These are phyloP conservation scores for Oceanites oceanicus DNA, from an alignment of 2,113 vertebrate species.

Conservation along the genomic window DNA sequence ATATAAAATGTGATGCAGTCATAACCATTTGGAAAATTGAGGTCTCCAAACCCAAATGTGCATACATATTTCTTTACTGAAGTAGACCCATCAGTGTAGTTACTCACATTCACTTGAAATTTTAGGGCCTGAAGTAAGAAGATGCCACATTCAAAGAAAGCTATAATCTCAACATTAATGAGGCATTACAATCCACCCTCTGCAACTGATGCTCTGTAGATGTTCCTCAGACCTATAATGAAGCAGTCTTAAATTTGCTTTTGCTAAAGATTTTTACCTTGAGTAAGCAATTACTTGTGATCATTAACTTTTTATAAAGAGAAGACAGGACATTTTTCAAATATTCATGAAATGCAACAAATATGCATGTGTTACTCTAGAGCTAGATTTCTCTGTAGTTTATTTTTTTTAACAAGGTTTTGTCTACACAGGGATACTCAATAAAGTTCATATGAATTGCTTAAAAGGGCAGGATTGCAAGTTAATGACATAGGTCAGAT, in stretches of 20 bases:
- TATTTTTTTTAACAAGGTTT: neutral
- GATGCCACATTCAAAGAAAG: neutral
- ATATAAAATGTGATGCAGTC: neutral
- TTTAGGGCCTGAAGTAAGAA: neutral
- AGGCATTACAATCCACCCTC: neutral
- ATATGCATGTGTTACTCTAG: neutral
- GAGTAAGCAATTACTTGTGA: constrained; percentile 24
- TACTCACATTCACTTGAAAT: neutral
- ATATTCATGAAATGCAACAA: neutral
- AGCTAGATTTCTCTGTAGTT: neutral
- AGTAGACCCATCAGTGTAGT: neutral
- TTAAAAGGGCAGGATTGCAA: neutral
- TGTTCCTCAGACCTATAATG: neutral
- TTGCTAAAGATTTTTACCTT: constrained; percentile 9
- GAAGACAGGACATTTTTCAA: neutral
- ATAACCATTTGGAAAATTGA: neutral
- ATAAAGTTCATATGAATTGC: neutral
- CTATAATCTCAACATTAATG: neutral
- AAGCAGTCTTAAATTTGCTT: neutral
- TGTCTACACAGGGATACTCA: neutral
- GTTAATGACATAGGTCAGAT: neutral
- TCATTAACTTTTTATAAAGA: constrained; percentile 38
- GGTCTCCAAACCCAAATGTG: neutral
- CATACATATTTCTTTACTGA: neutral
- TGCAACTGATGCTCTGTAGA: neutral